phyloP scores from a whole-genome alignment of 2,113 vertebrate genomes.

The Ammospiza caudacuta region DNA sequence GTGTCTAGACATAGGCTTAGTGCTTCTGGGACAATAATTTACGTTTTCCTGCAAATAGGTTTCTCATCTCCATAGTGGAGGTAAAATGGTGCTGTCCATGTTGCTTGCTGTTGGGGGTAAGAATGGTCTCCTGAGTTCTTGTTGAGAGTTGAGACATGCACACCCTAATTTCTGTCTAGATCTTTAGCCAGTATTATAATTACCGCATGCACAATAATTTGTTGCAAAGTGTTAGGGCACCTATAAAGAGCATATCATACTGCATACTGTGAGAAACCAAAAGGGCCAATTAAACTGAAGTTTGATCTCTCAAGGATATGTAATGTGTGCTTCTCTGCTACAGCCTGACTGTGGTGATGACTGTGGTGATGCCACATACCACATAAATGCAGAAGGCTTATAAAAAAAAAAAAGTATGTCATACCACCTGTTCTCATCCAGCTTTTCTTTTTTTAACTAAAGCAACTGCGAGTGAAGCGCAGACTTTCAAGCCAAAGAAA shows the following conservation, averaged over 20 bases:
- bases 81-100: neutral
- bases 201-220: neutral
- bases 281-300: neutral
- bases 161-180: neutral
- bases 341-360: neutral
- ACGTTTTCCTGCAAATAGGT: neutral
- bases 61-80: neutral
- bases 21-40: neutral
- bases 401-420: neutral
- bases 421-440: constrained; percentile 16
- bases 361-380: neutral
- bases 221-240: neutral
- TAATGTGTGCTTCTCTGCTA: neutral
- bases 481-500: neutral
- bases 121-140: neutral
- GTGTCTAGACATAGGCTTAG: constrained; percentile 58
- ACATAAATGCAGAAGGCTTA: neutral
- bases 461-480: neutral
- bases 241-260: neutral
- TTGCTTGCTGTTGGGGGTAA: neutral
- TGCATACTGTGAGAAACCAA: neutral
- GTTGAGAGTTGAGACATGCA: neutral
- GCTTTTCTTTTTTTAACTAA: constrained; percentile 8
- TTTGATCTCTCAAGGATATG: neutral
- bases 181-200: neutral